Evolutionary conservation across 2,888 invertebrate species (phyloP), one percentile per base, ranked within the genome.

Genomic region (Amphipoea lucens): DNA sequence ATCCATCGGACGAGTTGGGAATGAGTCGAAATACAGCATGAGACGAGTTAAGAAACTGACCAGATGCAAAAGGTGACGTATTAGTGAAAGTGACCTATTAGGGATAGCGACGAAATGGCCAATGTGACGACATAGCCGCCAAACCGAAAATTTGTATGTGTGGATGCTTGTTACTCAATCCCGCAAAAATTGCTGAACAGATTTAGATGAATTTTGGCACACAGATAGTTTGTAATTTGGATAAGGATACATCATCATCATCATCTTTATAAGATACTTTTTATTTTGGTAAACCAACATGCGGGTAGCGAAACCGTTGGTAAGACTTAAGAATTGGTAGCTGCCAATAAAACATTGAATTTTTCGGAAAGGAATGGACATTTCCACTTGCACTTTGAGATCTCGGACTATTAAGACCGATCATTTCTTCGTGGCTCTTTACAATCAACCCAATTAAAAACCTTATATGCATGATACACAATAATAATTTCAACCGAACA

Each of bases 401-500:
- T 9, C 4, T 51, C 0, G 5, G 2, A 70, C 20, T 68, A 69
- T 14, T 36, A 7, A 51, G 11, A 14, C 1, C 7, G 9, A 14
- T 5, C 23, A 36, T 70, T 54, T 40, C n/a, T 54, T 40, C 5
- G 1, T 9, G 0, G 1, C 20, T n/a, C 1, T n/a, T 57, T 51
- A 54, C 5, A 65, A 42, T 69, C 29, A 54, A n/a, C 29, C 14
- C 45, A 57, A 76, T 80, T 63, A 68, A 60, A 74, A 73, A 62
- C 36, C 11, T 14, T 57, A 4, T 48, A 81, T 57, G 63, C 82
- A 75, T 54, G 4, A 73, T 65, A 23, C 23, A 68, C 57, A 68
- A 76, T 82, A 78, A 70, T 45, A 74, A 81, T 85, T 83, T 77
- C 42, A 45, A 79, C 20, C 60, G 68, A 75, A 86, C 86, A 93